Conservation (phyloP, 2,797 vertebrate species). For the Chromobotia macracanthus region DNA sequence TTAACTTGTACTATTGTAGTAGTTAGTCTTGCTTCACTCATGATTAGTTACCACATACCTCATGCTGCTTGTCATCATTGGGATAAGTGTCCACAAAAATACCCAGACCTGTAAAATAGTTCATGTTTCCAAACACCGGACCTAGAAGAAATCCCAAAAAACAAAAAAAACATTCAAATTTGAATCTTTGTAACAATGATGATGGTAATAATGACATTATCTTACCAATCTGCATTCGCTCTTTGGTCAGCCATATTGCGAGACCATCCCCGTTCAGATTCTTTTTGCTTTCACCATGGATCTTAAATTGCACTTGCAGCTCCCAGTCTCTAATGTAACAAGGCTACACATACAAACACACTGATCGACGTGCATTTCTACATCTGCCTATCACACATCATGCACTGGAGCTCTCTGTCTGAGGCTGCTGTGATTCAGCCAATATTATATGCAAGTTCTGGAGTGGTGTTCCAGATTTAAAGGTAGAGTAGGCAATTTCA, state of each 20-base stretch:
- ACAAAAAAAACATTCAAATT: background rate
- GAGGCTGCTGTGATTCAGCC: background rate
- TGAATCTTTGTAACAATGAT: background rate
- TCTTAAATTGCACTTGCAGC: constrained; percentile 90
- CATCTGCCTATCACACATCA: background rate
- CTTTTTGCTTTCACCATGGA: constrained; percentile 91
- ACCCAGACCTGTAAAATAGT: constrained; percentile 89
- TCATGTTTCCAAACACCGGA: constrained; percentile 91
- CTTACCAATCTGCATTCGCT: constrained; percentile 90
- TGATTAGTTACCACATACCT: constrained; percentile 75
- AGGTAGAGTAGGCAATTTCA: too few species aligned
- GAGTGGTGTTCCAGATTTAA: background rate
- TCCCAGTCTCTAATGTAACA: constrained; percentile 90
- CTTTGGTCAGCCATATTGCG: constrained; percentile 92
- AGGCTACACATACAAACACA: constrained; percentile 74
- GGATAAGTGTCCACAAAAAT: constrained; percentile 95
- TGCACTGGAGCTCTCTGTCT: background rate
- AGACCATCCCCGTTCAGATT: constrained; percentile 91
- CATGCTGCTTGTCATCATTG: constrained; percentile 89
- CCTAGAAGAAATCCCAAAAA: constrained; percentile 72
- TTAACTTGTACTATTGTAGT: background rate
- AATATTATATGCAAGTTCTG: background rate
- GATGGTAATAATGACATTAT: too few species aligned
- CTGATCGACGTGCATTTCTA: too few species aligned
- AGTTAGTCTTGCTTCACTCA: background rate